phyloP scores from a whole-genome alignment of 2,888 invertebrate genomes.

The Oligia strigilis region DNA sequence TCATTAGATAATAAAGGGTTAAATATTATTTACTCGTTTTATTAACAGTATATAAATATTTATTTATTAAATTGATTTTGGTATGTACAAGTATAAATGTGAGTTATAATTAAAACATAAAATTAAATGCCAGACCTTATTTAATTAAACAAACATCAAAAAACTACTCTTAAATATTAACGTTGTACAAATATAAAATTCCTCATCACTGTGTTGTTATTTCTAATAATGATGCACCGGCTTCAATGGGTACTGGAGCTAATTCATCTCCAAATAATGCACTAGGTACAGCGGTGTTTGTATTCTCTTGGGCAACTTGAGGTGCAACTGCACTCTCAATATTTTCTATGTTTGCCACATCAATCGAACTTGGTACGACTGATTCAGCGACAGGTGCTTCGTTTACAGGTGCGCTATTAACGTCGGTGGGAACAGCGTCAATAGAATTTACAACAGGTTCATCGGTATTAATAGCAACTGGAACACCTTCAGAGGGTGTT shows the following conservation, averaged over 20 bases:
- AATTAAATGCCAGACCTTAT: slow-evolving; percentile 54
- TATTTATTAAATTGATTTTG: slow-evolving; percentile 26
- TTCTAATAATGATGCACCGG: slow-evolving; percentile 81
- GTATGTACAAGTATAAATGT: slow-evolving; percentile 30
- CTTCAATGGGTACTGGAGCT: slow-evolving; percentile 71
- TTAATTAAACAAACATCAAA: slow-evolving; percentile 59
- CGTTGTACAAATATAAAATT: slow-evolving; percentile 33
- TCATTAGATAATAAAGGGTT: slow-evolving; percentile 82
- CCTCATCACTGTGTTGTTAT: slow-evolving; percentile 75
- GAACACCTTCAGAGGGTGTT: neutral
- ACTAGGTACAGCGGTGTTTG: slow-evolving; percentile 33
- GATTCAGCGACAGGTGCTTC: slow-evolving; percentile 35
- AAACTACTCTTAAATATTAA: slow-evolving; percentile 47
- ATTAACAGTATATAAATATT: slow-evolving; percentile 22
- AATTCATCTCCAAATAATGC: slow-evolving; percentile 35
- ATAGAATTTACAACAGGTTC: slow-evolving; percentile 18
- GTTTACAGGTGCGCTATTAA: slow-evolving; percentile 11
- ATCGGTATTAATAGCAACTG: slow-evolving; percentile 21
- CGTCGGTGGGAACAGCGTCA: slow-evolving; percentile 41
- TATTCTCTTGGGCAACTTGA: slow-evolving; percentile 18
- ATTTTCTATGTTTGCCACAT: slow-evolving; percentile 11
- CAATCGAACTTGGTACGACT: slow-evolving; percentile 2
- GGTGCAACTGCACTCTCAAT: slow-evolving; percentile 38
- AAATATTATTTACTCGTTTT: slow-evolving; percentile 52
- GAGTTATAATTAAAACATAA: slow-evolving; percentile 49